Conservation (phyloP, 2,888 invertebrate genomes). For the Lottia scabra region DNA sequence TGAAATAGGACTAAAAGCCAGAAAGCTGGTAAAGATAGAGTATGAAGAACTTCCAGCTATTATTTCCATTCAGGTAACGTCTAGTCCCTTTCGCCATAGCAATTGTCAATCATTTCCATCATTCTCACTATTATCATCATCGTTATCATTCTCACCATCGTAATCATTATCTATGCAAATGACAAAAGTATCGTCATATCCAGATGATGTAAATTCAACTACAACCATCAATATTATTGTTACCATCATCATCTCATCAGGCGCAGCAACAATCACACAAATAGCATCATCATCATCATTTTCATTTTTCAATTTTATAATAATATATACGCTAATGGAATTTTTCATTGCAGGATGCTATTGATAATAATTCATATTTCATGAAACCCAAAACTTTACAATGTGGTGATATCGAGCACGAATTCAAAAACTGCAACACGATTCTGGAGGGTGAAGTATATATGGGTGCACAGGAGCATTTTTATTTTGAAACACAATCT, state of each 20-base stretch:
- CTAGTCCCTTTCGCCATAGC: no score
- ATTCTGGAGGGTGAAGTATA: slow-evolving; percentile 81
- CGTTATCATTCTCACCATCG: no score
- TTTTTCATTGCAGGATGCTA: neutral
- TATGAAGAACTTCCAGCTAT: slow-evolving; percentile 86
- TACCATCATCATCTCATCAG: no score
- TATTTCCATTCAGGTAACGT: slow-evolving; percentile 79
- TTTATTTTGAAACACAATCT: slow-evolving; percentile 88
- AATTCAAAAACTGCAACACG: slow-evolving; percentile 78
- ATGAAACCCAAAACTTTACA: neutral
- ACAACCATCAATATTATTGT: no score
- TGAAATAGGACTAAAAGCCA: slow-evolving; percentile 83
- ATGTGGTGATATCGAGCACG: slow-evolving; percentile 76
- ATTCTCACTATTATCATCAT: no score
- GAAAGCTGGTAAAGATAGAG: slow-evolving; percentile 81
- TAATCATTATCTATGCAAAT: no score
- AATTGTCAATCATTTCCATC: no score
- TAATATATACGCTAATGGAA: neutral
- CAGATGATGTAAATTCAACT: no score
- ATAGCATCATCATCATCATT: no score
- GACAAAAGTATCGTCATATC: no score
- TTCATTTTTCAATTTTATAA: no score
- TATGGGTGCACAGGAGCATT: slow-evolving; percentile 95
- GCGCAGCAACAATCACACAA: no score
- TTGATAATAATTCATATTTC: neutral